Percentiles rank a stretch among this genome's conserved stretches.
These are phyloP conservation scores for Misgurnus mizolepis DNA, from an alignment of 2,113 vertebrate species.

Conservation along the genomic window DNA sequence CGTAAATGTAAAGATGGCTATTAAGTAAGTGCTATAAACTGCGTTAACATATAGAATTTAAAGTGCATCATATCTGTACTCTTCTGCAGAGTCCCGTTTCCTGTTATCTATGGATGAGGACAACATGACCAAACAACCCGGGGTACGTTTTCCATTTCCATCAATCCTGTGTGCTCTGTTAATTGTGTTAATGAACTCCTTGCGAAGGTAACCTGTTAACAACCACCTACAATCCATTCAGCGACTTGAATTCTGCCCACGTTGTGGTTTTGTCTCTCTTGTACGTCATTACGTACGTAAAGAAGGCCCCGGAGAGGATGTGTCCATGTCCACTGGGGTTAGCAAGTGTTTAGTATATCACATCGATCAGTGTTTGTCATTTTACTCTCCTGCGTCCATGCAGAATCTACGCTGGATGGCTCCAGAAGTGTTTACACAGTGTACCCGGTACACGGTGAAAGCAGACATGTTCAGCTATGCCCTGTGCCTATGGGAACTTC, in stretches of 20 bases:
- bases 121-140: constrained; percentile 97
- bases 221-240: background rate
- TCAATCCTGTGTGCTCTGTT: constrained; percentile 3
- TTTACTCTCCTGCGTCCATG: rapidly evolving
- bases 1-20: no score
- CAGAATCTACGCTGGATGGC: constrained; percentile 98
- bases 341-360: background rate
- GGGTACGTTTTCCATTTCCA: constrained; percentile 76
- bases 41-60: no score
- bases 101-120: constrained; percentile 91
- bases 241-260: background rate
- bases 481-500: constrained; percentile 92
- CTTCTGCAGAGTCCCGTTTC: constrained; percentile 87
- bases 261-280: background rate
- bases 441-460: constrained; percentile 91
- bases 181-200: constrained; percentile 16
- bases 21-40: no score
- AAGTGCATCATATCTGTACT: background rate
- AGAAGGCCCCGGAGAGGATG: background rate
- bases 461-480: constrained; percentile 95
- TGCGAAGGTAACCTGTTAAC: background rate
- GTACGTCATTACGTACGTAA: constrained; percentile 26
- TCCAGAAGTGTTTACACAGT: constrained; percentile 93
- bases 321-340: background rate
- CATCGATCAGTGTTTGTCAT: constrained; percentile 19